phyloP scores from a whole-genome alignment of 2,888 invertebrate species.

The Spicauda simplicius region DNA sequence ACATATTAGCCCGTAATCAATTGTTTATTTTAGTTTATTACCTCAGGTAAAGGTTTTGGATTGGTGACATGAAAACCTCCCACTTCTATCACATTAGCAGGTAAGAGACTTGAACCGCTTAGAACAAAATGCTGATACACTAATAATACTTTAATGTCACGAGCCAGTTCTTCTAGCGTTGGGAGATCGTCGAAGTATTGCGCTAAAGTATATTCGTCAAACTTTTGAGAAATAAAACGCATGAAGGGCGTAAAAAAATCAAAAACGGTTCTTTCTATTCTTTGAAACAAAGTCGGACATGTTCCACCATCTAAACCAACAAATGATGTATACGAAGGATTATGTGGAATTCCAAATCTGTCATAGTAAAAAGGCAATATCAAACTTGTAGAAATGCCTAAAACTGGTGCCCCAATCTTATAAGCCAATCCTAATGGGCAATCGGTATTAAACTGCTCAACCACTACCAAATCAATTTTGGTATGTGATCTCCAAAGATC shows the following conservation, averaged over 20 bases:
- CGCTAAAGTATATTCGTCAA: neutral
- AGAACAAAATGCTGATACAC: neutral
- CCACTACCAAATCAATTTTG: too few species aligned
- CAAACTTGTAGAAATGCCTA: conserved; percentile 75
- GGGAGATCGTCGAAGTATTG: neutral
- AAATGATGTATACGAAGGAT: conserved; percentile 78
- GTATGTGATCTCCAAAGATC: too few species aligned
- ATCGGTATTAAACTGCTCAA: conserved; percentile 86
- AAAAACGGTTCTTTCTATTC: neutral
- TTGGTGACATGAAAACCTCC: neutral
- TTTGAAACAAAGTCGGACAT: neutral
- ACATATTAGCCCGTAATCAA: neutral
- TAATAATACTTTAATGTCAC: neutral
- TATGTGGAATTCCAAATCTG: conserved; percentile 83
- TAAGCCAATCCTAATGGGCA: conserved; percentile 86
- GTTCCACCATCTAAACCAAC: neutral
- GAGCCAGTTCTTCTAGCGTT: neutral
- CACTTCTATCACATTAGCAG: neutral
- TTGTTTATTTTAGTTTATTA: conserved; percentile 20
- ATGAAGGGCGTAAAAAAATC: neutral
- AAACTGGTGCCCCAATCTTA: conserved; percentile 81
- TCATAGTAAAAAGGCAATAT: conserved; percentile 84
- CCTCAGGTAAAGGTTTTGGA: conserved; percentile 39
- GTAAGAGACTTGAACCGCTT: neutral
- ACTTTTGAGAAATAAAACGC: neutral